Conservation (phyloP, 2,113 vertebrate genomes). For the Crotalus viridis region DNA sequence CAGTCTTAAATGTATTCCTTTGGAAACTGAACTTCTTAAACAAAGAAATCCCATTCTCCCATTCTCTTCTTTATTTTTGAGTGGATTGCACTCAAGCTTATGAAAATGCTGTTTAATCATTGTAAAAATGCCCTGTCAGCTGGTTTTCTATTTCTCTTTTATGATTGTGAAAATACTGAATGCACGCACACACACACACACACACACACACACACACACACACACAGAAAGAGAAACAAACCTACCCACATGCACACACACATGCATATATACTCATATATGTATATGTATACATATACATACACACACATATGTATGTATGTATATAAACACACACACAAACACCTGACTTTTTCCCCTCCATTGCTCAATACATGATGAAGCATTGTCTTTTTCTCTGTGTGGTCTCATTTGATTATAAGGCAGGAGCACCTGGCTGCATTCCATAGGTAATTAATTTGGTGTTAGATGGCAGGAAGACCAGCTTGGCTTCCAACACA, state of each 20-base stretch:
- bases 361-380: constrained; percentile 21
- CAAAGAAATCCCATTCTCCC: neutral
- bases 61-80: neutral
- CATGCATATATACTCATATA: neutral
- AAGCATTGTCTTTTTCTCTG: constrained; percentile 63
- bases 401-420: constrained; percentile 72
- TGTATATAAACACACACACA: neutral
- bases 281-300: no score
- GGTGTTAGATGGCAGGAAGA: constrained; percentile 67
- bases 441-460: constrained; percentile 75
- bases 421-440: constrained; percentile 64
- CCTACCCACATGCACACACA: neutral
- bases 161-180: constrained; percentile 19
- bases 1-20: neutral
- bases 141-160: constrained; percentile 40
- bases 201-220: neutral
- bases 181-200: constrained; percentile 26
- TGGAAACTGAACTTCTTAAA: neutral
- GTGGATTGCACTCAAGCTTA: neutral
- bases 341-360: neutral
- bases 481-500: constrained; percentile 47
- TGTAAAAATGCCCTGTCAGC: constrained; percentile 21
- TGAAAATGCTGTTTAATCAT: constrained; percentile 25
- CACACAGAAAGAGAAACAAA: neutral
- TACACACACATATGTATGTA: neutral